These are phyloP conservation scores for Cryptus viduatorius DNA, from an alignment of 2,888 invertebrate genomes.

Conservation along the genomic window DNA sequence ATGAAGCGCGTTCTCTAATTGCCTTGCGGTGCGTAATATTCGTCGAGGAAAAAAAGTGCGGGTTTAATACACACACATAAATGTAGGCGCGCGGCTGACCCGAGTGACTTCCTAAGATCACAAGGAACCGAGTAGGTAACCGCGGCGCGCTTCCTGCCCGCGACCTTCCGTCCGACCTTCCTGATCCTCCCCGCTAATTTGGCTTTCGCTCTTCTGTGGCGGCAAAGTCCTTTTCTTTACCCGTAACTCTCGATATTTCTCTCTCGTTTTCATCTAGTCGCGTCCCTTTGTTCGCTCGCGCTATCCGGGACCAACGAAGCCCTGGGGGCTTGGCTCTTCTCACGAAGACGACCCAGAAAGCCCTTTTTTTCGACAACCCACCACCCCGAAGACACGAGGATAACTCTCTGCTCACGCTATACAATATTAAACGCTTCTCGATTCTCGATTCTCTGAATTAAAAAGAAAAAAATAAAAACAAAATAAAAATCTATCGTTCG, in stretches of 20 bases:
- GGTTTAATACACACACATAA: slow-evolving; percentile 51
- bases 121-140: slow-evolving; percentile 73
- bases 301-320: slow-evolving; percentile 37
- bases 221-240: slow-evolving; percentile 26
- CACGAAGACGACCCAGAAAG: slow-evolving; percentile 49
- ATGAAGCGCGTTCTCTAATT: slow-evolving; percentile 77
- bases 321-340: slow-evolving; percentile 64
- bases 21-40: slow-evolving; percentile 74
- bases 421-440: slow-evolving; percentile 8
- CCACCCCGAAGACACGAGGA: slow-evolving; percentile 42
- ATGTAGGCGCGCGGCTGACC: slow-evolving; percentile 46
- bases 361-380: slow-evolving; percentile 43
- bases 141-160: slow-evolving; percentile 77
- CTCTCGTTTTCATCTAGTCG: slow-evolving; percentile 44
- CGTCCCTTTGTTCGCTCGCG: slow-evolving; percentile 63
- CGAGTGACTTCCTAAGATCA: slow-evolving; percentile 78
- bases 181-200: slow-evolving; percentile 72
- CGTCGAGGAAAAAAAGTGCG: slow-evolving; percentile 64
- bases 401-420: slow-evolving; percentile 32
- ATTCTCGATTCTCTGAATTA: slow-evolving; percentile 17
- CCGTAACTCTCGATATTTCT: slow-evolving; percentile 26
- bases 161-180: slow-evolving; percentile 73
- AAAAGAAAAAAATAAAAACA: slow-evolving; percentile 21
- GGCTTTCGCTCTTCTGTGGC: slow-evolving; percentile 65
- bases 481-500: slow-evolving; percentile 29